Base-by-base conservation (phyloP, 1,140 invertebrate species). In the Dendroctonus valens region DNA sequence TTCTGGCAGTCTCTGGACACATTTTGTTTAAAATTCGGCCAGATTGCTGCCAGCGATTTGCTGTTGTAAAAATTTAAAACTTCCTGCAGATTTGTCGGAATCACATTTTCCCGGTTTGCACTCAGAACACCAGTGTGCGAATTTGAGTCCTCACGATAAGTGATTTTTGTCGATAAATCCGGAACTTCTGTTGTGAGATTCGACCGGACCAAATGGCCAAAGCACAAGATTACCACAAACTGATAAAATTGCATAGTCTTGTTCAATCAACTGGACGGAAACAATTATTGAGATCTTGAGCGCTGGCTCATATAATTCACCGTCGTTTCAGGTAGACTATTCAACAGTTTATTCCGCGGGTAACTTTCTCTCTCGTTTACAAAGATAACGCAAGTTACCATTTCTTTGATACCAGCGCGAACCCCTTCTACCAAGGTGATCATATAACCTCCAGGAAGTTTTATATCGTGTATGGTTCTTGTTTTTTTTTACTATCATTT, bases 1-100 rank as follows among this genome's bases (percentile, higher is more conserved):
- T 83, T 81, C 5, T 72, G 76, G 74, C 89, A 91, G 49, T 78
- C 71, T 7, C 39, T 51, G 3, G 74, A 75, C 0, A 84, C 58
- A 0, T 67, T 41, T 5, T 74, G 69, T 26, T 77, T 73, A 12
- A 73, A 76, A 44, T 75, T 73, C 8, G 66, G 52, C 81, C 81
- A 83, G 69, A 79, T 78, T 6, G 46, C 73, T 5, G 74, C 76
- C 48, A 84, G 73, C 46, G 79, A 70, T 68, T 77, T 76, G 0
- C 76, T 76, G 65, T 79, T 81, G 61, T 80, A 84, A 53, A 84
- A 65, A 55, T 84, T 81, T 59, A 84, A 70, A 12, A 73, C 71
- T 12, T 81, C 77, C 5, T 74, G 63, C 38, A 84, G 67, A 59
- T 75, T 80, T 1, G 68, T 66, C 6, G 62, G 61, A 7, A 75